Percentiles rank a stretch among this genome's conserved stretches.
Conservation (phyloP, 2,797 vertebrate species). For the Lycodopsis pacificus region DNA sequence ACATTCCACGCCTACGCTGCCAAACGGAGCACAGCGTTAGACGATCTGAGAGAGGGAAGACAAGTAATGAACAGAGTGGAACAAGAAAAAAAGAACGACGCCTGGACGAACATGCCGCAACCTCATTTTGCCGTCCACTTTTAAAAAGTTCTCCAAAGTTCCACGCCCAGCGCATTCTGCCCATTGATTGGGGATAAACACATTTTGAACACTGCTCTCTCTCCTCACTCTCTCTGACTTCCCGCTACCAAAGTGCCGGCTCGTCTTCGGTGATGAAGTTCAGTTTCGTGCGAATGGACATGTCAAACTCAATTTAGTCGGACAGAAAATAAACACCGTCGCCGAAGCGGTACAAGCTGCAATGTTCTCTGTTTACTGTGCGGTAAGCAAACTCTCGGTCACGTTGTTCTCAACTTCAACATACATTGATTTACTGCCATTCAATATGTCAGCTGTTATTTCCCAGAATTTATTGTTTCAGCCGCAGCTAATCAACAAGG, state of each 20-base stretch:
- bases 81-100: slow-evolving; percentile 11
- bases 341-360: slow-evolving; percentile 20
- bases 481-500: slow-evolving; percentile 1
- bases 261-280: slow-evolving; percentile 49
- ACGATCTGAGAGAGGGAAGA: slow-evolving; percentile 22
- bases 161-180: slow-evolving; percentile 10
- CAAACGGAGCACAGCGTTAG: slow-evolving; percentile 42
- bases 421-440: slow-evolving; percentile 15
- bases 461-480: slow-evolving; percentile 17
- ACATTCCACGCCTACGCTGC: slow-evolving; percentile 45
- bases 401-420: slow-evolving; percentile 20
- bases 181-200: slow-evolving; percentile 65
- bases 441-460: slow-evolving; percentile 17
- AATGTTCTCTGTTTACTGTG: slow-evolving; percentile 29
- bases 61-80: slow-evolving; percentile 16
- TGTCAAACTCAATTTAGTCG: slow-evolving; percentile 71
- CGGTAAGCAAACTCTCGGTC: slow-evolving; percentile 19
- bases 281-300: slow-evolving; percentile 59
- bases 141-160: slow-evolving; percentile 56
- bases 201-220: slow-evolving; percentile 52
- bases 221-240: slow-evolving; percentile 27
- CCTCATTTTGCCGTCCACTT: slow-evolving; percentile 51
- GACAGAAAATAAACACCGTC: slow-evolving; percentile 60
- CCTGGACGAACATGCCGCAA: slow-evolving; percentile 31
- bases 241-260: slow-evolving; percentile 42